phyloP scores from a whole-genome alignment of 1,140 invertebrate species.

The Bombyx mandarina region DNA sequence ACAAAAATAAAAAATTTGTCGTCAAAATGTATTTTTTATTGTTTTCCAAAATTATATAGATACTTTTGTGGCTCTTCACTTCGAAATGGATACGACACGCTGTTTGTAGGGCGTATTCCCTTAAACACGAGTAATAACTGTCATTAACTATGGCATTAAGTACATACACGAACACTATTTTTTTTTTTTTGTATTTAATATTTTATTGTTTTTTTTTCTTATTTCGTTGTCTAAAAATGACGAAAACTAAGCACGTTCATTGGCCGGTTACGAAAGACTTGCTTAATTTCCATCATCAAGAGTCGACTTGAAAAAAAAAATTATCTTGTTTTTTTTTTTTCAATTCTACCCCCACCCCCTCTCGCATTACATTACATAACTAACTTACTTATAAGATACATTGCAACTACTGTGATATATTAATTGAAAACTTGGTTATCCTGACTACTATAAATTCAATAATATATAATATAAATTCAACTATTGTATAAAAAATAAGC shows the following conservation, averaged over 20 bases:
- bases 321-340: slow-evolving; percentile 6
- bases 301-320: slow-evolving; percentile 32
- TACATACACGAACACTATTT: slow-evolving; percentile 46
- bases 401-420: slow-evolving; percentile 54
- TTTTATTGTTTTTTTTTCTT: slow-evolving; percentile 36
- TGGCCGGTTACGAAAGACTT: slow-evolving; percentile 6
- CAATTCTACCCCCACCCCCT: not conserved
- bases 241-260: slow-evolving; percentile 28
- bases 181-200: slow-evolving; percentile 58
- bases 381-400: slow-evolving; percentile 61
- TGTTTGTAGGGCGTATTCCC: slow-evolving; percentile 20
- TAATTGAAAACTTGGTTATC: slow-evolving; percentile 69
- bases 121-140: slow-evolving; percentile 52
- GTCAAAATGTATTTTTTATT: slow-evolving; percentile 5
- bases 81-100: slow-evolving; percentile 47
- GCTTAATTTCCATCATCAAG: slow-evolving; percentile 30
- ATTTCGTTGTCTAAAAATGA: slow-evolving; percentile 58
- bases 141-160: slow-evolving; percentile 61
- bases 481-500: slow-evolving; percentile 57
- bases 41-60: no score
- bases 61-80: not conserved
- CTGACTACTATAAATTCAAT: slow-evolving; percentile 59
- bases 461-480: slow-evolving; percentile 64
- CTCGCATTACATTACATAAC: slow-evolving; percentile 59
- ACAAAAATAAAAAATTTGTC: not conserved